Conservation (phyloP, 2,113 vertebrate species). For the Rhinogobius similis region DNA sequence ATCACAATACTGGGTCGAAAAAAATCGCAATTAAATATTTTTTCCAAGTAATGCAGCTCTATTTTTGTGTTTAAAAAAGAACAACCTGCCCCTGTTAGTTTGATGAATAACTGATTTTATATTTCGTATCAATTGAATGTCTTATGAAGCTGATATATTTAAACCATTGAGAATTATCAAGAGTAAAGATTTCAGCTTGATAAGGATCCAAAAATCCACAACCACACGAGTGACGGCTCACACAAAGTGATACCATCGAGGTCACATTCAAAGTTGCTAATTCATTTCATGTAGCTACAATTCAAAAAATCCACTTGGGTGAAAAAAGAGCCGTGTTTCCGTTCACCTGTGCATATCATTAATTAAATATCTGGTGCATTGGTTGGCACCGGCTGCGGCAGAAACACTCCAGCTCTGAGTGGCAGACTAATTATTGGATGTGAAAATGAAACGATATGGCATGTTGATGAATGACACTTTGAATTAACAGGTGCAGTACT, state of each 20-base stretch:
- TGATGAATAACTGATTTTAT: too few species aligned
- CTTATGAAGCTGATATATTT: too few species aligned
- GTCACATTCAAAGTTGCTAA: neutral
- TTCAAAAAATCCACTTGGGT: neutral
- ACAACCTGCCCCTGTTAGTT: too few species aligned
- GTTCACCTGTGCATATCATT: neutral
- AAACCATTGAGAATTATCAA: too few species aligned
- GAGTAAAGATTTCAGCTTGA: too few species aligned
- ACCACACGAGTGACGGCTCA: neutral
- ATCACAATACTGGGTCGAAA: too few species aligned
- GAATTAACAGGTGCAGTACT: constrained; percentile 12
- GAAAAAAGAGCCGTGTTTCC: neutral
- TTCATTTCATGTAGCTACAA: neutral
- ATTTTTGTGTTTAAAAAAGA: too few species aligned
- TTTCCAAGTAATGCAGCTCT: too few species aligned
- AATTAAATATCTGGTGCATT: neutral
- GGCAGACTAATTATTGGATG: constrained; percentile 11
- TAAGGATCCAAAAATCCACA: too few species aligned
- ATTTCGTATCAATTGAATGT: too few species aligned
- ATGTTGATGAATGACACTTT: constrained; percentile 5
- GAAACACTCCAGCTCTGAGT: constrained; percentile 6
- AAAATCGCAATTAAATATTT: too few species aligned
- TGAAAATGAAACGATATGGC: constrained; percentile 11
- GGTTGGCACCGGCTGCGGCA: neutral
- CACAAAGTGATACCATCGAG: neutral